These are phyloP conservation scores for Melospiza melodia DNA, from an alignment of 2,113 vertebrate species.

Conservation along the genomic window DNA sequence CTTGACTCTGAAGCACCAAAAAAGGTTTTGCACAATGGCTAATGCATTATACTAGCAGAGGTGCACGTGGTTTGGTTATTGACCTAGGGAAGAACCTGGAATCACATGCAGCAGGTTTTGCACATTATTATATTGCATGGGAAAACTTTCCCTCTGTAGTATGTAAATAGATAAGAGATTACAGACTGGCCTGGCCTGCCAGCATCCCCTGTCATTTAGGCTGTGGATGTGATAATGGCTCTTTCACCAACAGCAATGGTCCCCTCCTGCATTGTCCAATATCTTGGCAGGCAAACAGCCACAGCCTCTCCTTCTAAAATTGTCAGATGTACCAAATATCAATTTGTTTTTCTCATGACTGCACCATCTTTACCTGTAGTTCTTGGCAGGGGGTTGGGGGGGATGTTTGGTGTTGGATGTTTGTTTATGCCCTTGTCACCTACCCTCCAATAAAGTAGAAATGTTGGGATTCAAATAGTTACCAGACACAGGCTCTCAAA, in stretches of 20 bases:
- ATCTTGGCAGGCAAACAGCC: neutral
- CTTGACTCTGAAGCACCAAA: neutral
- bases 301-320: neutral
- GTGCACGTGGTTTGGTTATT: neutral
- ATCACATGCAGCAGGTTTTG: neutral
- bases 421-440: neutral
- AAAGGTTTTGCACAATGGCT: neutral
- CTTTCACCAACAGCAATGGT: neutral
- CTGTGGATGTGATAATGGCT: neutral
- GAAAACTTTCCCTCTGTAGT: neutral
- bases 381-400: fast-evolving
- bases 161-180: neutral
- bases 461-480: neutral
- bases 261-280: neutral
- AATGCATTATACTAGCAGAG: neutral
- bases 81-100: neutral
- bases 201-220: neutral
- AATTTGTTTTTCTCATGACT: neutral
- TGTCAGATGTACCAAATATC: neutral
- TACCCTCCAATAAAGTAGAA: neutral
- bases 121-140: neutral
- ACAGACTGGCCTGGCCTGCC: neutral
- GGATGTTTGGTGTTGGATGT: neutral
- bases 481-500: neutral
- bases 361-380: neutral